These are phyloP conservation scores for Jacana jacana DNA, from an alignment of 2,113 vertebrate species.

Conservation along the genomic window DNA sequence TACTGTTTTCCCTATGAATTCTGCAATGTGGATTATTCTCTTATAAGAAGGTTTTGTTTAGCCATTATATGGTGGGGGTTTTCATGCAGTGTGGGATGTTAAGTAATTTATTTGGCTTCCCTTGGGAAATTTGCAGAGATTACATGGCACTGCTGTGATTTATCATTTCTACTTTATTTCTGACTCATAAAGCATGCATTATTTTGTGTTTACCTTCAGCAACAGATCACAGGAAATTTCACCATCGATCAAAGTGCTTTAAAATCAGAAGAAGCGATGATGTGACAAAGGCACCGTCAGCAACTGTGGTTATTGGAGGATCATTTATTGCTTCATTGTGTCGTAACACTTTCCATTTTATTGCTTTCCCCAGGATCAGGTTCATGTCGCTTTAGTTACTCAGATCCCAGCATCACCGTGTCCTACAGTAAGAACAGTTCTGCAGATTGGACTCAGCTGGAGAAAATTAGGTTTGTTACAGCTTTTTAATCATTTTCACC, in stretches of 20 bases:
- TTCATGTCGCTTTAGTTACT: slow-evolving; percentile 93
- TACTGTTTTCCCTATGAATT: neutral
- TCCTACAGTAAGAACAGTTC: slow-evolving; percentile 88
- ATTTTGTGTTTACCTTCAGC: slow-evolving; percentile 70
- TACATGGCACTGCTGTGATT: slow-evolving; percentile 63
- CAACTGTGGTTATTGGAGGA: slow-evolving; percentile 15
- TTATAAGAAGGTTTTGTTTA: slow-evolving; percentile 55
- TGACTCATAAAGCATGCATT: slow-evolving; percentile 64
- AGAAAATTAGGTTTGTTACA: slow-evolving; percentile 90
- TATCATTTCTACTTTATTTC: slow-evolving; percentile 68
- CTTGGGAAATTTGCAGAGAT: slow-evolving; percentile 73
- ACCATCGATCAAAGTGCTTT: slow-evolving; percentile 63
- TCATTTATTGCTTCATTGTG: slow-evolving; percentile 38
- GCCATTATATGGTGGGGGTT: neutral
- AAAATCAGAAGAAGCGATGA: slow-evolving; percentile 30
- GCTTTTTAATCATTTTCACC: slow-evolving; percentile 26
- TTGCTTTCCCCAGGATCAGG: slow-evolving; percentile 86
- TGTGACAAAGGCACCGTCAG: slow-evolving; percentile 35
- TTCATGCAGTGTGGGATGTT: slow-evolving; percentile 3
- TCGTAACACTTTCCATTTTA: slow-evolving; percentile 53
- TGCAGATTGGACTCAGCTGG: slow-evolving; percentile 89
- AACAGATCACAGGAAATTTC: slow-evolving; percentile 67
- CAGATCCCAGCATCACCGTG: slow-evolving; percentile 90
- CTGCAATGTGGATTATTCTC: neutral
- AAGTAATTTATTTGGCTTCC: slow-evolving; percentile 55